Evolutionary conservation across 1,140 invertebrate species (phyloP).

Genomic region (Elymnias hypermnestra): DNA sequence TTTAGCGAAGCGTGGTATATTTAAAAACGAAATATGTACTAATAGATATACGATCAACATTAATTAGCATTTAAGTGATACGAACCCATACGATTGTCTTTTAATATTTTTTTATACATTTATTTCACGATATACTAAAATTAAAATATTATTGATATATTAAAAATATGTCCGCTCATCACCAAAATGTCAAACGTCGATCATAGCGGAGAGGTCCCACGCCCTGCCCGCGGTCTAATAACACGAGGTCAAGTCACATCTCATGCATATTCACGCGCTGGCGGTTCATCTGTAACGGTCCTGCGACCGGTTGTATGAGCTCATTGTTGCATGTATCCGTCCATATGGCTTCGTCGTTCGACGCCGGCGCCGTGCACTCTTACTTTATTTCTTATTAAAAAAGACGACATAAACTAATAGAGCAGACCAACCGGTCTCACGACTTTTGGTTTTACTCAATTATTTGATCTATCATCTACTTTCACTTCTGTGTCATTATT

Average conservation of each 20-base stretch:
- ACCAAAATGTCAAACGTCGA: constrained; percentile 33
- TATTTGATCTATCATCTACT: too few relatives aligned
- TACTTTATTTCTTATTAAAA: constrained; percentile 9
- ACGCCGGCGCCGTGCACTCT: constrained; percentile 20
- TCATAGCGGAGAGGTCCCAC: constrained; percentile 58
- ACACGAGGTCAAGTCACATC: constrained; percentile 63
- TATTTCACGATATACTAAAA: too few relatives aligned
- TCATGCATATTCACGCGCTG: constrained; percentile 70
- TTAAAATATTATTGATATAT: not conserved
- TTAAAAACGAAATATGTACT: too few relatives aligned
- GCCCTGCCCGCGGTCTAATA: constrained; percentile 56
- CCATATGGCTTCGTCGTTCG: constrained; percentile 43
- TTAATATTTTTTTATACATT: too few relatives aligned
- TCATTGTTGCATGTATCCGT: constrained; percentile 66
- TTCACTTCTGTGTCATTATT: too few relatives aligned
- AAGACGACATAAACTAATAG: constrained; percentile 13
- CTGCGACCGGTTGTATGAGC: constrained; percentile 63
- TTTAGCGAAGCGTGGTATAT: too few relatives aligned
- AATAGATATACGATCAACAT: too few relatives aligned
- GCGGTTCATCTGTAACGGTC: constrained; percentile 69
- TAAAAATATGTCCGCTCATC: not conserved
- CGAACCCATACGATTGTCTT: too few relatives aligned
- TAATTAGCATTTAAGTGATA: too few relatives aligned
- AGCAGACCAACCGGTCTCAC: constrained; percentile 12
- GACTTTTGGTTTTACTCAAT: constrained; percentile 14